Evolutionary conservation across 2,797 vertebrate species (phyloP).

Genomic region (Acanthurus lineatus): DNA sequence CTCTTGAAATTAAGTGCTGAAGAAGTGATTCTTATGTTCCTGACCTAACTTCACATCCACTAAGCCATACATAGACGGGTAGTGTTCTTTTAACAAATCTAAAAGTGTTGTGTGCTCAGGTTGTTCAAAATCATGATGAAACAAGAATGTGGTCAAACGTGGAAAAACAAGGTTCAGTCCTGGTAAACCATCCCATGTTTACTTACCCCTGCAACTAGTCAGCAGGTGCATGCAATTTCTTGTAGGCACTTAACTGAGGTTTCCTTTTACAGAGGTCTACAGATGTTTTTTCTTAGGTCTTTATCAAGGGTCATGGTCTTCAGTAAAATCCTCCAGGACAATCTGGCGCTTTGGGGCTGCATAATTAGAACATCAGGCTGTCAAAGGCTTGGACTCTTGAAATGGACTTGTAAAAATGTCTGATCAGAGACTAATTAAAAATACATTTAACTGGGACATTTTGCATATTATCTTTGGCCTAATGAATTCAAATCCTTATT

Average conservation of each 20-base stretch:
- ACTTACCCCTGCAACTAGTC: neutral
- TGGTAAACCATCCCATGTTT: no score
- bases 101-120: neutral
- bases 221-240: neutral
- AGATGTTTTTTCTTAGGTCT: neutral
- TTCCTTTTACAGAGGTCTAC: neutral
- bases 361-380: neutral
- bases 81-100: neutral
- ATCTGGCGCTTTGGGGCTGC: neutral
- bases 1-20: conserved; percentile 28
- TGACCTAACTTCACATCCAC: neutral
- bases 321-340: neutral
- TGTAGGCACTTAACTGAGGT: neutral
- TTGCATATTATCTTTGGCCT: no score
- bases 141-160: neutral
- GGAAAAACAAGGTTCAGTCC: neutral
- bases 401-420: no score
- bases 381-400: no score
- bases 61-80: neutral
- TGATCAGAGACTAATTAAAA: no score
- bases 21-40: neutral
- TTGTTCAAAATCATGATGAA: neutral
- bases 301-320: neutral
- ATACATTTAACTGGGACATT: no score
- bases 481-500: no score